Percentiles rank a stretch among this genome's conserved stretches.
These are phyloP conservation scores for Aleiodes alternator DNA, from an alignment of 2,888 invertebrate genomes.

Conservation along the genomic window DNA sequence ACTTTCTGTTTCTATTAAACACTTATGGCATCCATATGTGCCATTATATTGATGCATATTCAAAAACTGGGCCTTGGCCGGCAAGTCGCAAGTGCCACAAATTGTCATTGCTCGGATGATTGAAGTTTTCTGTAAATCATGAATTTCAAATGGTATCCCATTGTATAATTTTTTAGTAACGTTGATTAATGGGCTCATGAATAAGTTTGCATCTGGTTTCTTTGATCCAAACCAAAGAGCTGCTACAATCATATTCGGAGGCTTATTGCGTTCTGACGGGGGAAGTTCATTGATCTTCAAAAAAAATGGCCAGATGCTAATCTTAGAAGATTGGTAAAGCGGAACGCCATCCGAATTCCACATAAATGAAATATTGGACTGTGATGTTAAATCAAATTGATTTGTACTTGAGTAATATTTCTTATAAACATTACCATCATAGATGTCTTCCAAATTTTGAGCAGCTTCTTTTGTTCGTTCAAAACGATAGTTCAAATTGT, in stretches of 20 bases:
- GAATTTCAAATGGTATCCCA: conserved; percentile 13
- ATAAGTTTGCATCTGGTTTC: conserved; percentile 48
- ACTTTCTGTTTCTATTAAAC: conserved; percentile 17
- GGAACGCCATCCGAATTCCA: conserved; percentile 58
- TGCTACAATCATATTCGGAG: conserved; percentile 51
- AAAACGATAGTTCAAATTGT: conserved; percentile 17
- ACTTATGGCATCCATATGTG: conserved; percentile 34
- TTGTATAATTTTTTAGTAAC: not conserved
- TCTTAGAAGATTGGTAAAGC: conserved; percentile 54
- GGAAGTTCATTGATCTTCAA: conserved; percentile 53
- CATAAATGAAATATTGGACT: conserved; percentile 54
- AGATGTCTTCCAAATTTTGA: conserved; percentile 34
- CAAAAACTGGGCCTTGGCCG: conserved; percentile 40
- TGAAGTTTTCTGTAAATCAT: not conserved
- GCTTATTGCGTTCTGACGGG: conserved; percentile 45
- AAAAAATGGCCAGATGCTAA: conserved; percentile 54
- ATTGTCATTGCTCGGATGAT: conserved; percentile 16
- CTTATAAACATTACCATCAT: conserved; percentile 39
- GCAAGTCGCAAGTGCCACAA: conserved; percentile 42
- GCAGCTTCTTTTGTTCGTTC: not conserved
- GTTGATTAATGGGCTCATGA: conserved; percentile 6
- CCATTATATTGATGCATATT: conserved; percentile 43
- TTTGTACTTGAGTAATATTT: conserved; percentile 8
- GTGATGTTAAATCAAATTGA: not conserved
- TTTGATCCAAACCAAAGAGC: conserved; percentile 53